These are phyloP conservation scores for Epistrophe eligans DNA, from an alignment of 2,888 invertebrate species.

Conservation along the genomic window DNA sequence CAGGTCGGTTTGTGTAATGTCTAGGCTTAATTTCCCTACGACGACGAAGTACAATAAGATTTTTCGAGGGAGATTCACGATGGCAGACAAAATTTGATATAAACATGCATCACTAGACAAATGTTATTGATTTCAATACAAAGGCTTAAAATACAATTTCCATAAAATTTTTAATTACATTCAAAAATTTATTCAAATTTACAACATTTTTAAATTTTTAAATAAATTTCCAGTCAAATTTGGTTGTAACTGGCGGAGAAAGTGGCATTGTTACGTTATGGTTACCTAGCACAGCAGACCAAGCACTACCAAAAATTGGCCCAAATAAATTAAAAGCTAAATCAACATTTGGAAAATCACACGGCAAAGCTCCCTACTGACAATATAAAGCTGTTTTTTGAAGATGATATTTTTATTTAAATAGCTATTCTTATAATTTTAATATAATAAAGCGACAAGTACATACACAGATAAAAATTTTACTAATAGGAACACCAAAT, in stretches of 20 bases:
- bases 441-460: constrained; percentile 40
- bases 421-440: not conserved
- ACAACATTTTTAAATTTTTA: constrained; percentile 7
- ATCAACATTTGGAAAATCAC: constrained; percentile 23
- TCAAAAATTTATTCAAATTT: not conserved
- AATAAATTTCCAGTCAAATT: constrained; percentile 85
- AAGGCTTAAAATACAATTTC: too few species aligned
- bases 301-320: constrained; percentile 7
- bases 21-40: too few species aligned
- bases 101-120: too few species aligned
- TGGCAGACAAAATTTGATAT: too few species aligned
- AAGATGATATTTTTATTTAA: constrained; percentile 19
- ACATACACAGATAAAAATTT: not conserved
- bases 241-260: constrained; percentile 90
- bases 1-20: too few species aligned
- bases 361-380: constrained; percentile 48
- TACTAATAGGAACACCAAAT: constrained; percentile 22
- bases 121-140: too few species aligned
- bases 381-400: not conserved
- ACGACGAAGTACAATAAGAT: too few species aligned
- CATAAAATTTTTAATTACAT: too few species aligned
- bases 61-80: too few species aligned
- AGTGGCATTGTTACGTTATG: constrained; percentile 88
- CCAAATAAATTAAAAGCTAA: constrained; percentile 57
- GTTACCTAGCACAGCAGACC: constrained; percentile 81